A percentile compares a stretch with the other conserved stretches of the same genome.
Conservation (phyloP, 2,797 vertebrate genomes). For the Phataginus tetradactyla region DNA sequence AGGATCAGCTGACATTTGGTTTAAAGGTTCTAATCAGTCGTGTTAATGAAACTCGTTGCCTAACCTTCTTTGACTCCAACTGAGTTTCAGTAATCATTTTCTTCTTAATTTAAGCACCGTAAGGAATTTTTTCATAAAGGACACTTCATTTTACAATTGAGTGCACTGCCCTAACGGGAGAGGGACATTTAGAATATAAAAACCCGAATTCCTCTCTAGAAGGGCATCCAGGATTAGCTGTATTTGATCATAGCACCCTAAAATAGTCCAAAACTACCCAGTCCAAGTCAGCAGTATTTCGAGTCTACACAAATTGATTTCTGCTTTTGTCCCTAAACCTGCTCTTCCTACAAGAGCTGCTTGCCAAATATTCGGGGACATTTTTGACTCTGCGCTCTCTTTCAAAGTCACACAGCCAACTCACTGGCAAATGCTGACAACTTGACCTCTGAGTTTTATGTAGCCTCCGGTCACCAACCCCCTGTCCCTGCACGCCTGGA, state of each 20-base stretch:
- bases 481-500: accelerated
- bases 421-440: background rate
- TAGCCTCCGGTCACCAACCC: background rate
- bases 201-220: background rate
- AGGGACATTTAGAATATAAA: background rate
- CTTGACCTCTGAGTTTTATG: background rate
- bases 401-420: background rate
- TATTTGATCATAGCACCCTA: too few species aligned
- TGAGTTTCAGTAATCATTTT: background rate
- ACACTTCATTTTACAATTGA: background rate
- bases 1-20: conserved; percentile 38
- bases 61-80: background rate
- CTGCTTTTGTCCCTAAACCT: background rate
- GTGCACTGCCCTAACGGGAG: background rate
- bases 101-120: background rate
- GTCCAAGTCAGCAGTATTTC: background rate
- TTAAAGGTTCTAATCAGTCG: conserved; percentile 46
- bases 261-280: background rate
- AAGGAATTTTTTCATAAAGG: background rate
- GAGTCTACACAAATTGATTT: accelerated
- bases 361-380: background rate
- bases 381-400: background rate
- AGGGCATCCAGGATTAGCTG: background rate
- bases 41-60: conserved; percentile 17
- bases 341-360: background rate